Evolutionary conservation across 2,797 vertebrate species (phyloP), one percentile per base, ranked within the genome.

Genomic region (Babyrousa celebensis): DNA sequence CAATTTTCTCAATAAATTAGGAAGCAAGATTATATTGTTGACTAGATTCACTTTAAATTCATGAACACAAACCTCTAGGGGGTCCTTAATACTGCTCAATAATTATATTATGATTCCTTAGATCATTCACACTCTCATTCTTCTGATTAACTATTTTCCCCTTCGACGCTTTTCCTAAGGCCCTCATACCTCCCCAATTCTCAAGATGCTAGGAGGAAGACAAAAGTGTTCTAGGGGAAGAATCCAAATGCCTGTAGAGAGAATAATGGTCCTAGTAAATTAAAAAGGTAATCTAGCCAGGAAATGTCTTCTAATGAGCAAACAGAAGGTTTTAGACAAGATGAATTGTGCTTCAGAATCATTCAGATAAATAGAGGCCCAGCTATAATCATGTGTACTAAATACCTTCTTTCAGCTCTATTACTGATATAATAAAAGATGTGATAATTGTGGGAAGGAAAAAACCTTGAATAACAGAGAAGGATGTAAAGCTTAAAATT

Each of bases 331-430:
- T 82, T 82, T 65, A 68, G 32, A 27, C 6, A 79, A 54, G 54
- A 48, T 48, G 23, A 95, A 72, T 82, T 91, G 15, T 71, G 18
- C 56, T 52, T 71, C 62, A 85, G 56, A 92, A 79, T 62, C 21
- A 56, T 88, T 85, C n/a, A 82, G 56, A n/a, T 80, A 72, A 74
- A 12, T 63, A 67, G 40, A 85, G 27, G 27, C 23, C 25, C 5
- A 25, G 21, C 29, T 68, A 43, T 85, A 92, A 54, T 62, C 27
- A 3, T 74, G 54, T 68, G 43, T 52, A 58, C 71, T 86, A 63
- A 63, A 79, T 62, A 85, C 63, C 32, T 75, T 62, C 10, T 60
- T 3, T 91, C 12, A 56, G 27, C 23, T 67, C 36, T 94, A 5
- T 75, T 32, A 60, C 16, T 71, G 56, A 40, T 85, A 4, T 82